Percentiles rank a stretch among this genome's conserved stretches.
Evolutionary conservation across 2,888 invertebrate species (phyloP).

Genomic region (Phortica okadai): DNA sequence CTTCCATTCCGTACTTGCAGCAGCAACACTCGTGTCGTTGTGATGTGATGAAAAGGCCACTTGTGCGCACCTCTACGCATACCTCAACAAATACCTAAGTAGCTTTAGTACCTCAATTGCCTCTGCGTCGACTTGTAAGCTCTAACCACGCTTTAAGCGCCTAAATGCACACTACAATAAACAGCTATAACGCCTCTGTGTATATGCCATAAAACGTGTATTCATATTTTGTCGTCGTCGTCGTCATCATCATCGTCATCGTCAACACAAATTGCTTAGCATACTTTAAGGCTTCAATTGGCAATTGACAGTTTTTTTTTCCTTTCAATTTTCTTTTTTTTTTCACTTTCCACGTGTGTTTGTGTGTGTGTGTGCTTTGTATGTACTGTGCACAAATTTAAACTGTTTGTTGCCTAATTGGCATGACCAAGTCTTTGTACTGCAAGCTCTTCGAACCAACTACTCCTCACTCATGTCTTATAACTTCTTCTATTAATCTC

Average conservation of each 20-base stretch:
- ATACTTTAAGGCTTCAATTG: conserved; percentile 69
- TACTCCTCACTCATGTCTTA: too few species aligned
- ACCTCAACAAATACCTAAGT: neutral
- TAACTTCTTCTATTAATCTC: too few species aligned
- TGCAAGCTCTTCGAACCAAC: too few species aligned
- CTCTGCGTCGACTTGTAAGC: neutral
- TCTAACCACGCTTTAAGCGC: neutral
- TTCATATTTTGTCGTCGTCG: conserved; percentile 26
- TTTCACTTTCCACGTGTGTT: neutral
- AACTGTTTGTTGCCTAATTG: too few species aligned
- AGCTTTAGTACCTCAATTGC: neutral
- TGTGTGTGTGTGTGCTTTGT: neutral
- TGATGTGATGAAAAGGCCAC: neutral
- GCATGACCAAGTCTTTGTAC: too few species aligned
- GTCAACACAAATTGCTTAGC: conserved; percentile 64
- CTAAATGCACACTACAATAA: conserved; percentile 47
- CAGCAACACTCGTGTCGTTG: neutral
- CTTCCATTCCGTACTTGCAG: neutral
- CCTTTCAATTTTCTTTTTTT: conserved; percentile 35
- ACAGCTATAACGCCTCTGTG: conserved; percentile 1
- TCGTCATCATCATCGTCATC: conserved; percentile 7
- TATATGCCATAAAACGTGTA: neutral
- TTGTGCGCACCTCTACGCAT: neutral
- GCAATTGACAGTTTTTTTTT: conserved; percentile 68
- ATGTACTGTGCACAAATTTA: too few species aligned